Conservation (phyloP, 2,888 invertebrate species). For the Limnephilus lunatus region DNA sequence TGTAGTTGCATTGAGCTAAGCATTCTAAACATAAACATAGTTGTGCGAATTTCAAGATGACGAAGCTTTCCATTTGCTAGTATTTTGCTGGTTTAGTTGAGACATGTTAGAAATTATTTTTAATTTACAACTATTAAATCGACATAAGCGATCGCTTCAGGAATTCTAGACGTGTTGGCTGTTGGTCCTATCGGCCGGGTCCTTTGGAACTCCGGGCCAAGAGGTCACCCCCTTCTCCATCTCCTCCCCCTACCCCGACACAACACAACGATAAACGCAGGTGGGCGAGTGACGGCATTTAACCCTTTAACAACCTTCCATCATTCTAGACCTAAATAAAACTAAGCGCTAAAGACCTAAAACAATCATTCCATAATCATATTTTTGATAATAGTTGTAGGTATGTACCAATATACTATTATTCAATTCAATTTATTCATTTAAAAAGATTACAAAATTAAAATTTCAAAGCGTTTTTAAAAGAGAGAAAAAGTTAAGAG, state of each 20-base stretch:
- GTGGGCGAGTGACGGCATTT: conserved; percentile 60
- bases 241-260: background rate
- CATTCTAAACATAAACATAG: background rate
- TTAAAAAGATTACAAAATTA: too few species aligned
- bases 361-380: background rate
- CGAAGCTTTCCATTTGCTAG: background rate
- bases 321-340: background rate
- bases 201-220: conserved; percentile 36
- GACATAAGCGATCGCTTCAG: conserved; percentile 15
- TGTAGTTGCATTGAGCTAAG: background rate
- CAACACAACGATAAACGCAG: conserved; percentile 30
- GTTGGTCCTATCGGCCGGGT: conserved; percentile 32
- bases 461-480: too few species aligned
- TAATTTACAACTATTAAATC: conserved; percentile 22
- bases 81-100: background rate
- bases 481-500: too few species aligned
- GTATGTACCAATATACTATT: background rate
- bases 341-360: background rate
- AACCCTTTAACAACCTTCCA: conserved; percentile 46
- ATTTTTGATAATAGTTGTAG: background rate
- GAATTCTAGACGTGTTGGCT: conserved; percentile 19
- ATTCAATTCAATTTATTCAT: too few species aligned
- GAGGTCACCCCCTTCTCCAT: conserved; percentile 10
- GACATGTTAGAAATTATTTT: too few species aligned
- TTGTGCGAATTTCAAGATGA: background rate